Evolutionary conservation across 2,797 vertebrate species (phyloP).

Genomic region (Pipistrellus nathusii): DNA sequence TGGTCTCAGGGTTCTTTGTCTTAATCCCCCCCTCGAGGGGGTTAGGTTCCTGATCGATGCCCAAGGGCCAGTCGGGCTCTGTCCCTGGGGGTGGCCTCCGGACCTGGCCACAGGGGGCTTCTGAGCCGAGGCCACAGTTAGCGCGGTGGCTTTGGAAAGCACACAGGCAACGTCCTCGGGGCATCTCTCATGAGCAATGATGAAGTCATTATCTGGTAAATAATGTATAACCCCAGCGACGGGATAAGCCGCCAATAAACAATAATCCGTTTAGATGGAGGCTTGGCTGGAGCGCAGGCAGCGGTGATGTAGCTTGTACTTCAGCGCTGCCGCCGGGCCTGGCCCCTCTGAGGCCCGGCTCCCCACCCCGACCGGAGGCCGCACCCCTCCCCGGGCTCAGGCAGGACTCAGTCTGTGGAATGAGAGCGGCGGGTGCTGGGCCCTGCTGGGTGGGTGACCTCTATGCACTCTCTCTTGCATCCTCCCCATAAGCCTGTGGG

Average conservation of each 20-base stretch:
- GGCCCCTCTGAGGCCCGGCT: neutral
- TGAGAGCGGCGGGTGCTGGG: fast-evolving
- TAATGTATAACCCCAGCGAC: constrained; percentile 77
- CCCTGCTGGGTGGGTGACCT: neutral
- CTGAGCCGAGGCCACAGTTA: constrained; percentile 45
- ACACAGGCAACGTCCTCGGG: constrained; percentile 61
- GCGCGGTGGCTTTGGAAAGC: constrained; percentile 60
- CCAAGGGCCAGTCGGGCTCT: neutral
- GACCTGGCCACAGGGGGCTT: neutral
- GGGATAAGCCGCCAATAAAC: constrained; percentile 72
- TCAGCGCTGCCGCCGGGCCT: neutral
- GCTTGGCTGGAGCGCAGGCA: neutral
- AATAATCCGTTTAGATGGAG: constrained; percentile 67
- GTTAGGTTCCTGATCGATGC: neutral
- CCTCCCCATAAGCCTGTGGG: neutral
- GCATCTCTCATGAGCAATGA: constrained; percentile 73
- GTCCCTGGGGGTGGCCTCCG: neutral
- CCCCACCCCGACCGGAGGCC: neutral
- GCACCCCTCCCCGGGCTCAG: neutral
- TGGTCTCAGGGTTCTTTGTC: neutral
- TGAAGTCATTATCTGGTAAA: constrained; percentile 77
- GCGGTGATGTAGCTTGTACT: fast-evolving
- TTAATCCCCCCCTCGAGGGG: neutral
- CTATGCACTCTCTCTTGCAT: neutral
- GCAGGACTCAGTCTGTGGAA: neutral